Conservation (phyloP, 2,888 invertebrate genomes). For the Sclerodermus sp. region DNA sequence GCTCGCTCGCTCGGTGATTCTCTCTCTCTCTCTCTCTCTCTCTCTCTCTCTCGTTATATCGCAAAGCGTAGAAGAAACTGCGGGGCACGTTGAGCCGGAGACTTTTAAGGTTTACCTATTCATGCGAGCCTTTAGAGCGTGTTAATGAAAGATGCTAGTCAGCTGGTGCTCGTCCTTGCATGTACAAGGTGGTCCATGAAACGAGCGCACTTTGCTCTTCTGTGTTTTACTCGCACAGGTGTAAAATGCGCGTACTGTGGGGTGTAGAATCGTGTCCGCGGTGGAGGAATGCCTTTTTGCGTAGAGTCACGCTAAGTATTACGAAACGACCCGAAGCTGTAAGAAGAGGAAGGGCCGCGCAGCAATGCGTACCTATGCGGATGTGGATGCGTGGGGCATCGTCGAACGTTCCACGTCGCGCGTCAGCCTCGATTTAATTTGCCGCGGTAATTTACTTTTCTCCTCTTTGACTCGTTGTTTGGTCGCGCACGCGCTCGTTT, state of each 20-base stretch:
- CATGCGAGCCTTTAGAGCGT: conserved; percentile 48
- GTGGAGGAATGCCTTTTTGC: too few species aligned
- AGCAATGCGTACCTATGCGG: background rate
- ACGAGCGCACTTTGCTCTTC: too few species aligned
- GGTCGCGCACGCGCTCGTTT: too few species aligned
- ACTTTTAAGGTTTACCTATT: conserved; percentile 40
- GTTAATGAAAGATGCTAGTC: conserved; percentile 54
- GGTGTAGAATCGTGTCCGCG: too few species aligned
- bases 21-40: too few species aligned
- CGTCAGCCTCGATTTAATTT: conserved; percentile 9
- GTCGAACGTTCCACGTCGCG: conserved; percentile 1
- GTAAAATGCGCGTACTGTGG: too few species aligned
- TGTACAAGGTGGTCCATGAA: too few species aligned
- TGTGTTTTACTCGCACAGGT: too few species aligned
- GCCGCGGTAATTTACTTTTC: conserved; percentile 13
- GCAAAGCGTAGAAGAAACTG: background rate
- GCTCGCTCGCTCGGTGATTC: too few species aligned
- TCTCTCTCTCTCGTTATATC: background rate
- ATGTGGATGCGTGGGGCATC: conserved; percentile 16
- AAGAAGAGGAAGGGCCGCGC: background rate
- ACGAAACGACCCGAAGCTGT: background rate
- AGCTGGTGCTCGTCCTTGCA: conserved; percentile 37
- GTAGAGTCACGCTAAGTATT: too few species aligned
- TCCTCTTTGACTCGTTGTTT: too few species aligned
- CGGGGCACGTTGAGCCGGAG: background rate